Conservation (phyloP, 2,113 vertebrate species). For the Phyllostomus hastatus region DNA sequence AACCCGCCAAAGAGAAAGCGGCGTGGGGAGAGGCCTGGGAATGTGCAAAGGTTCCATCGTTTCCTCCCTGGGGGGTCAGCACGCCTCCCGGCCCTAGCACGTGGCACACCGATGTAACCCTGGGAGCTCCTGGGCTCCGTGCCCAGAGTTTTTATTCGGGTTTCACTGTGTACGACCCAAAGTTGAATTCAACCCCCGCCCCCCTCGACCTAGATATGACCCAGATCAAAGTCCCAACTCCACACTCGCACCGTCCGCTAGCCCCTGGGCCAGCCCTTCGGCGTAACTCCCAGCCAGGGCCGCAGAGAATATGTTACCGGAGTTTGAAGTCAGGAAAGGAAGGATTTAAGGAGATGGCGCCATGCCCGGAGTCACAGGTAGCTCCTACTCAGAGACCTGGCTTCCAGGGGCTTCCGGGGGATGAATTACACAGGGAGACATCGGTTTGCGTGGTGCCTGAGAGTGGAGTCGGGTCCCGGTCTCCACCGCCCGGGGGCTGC, state of each 20-base stretch:
- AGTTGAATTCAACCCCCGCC: neutral
- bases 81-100: neutral
- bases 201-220: neutral
- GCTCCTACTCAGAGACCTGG: neutral
- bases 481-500: neutral
- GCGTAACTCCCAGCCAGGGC: neutral
- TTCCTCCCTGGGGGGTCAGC: neutral
- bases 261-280: neutral
- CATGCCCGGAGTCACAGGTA: neutral
- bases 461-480: neutral
- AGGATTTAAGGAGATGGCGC: neutral
- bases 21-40: neutral
- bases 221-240: neutral
- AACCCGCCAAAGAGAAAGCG: neutral
- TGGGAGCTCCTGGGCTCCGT: neutral
- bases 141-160: neutral
- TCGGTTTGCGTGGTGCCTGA: neutral
- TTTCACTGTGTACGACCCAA: neutral
- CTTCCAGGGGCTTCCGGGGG: neutral
- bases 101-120: neutral
- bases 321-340: neutral
- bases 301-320: neutral
- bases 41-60: neutral
- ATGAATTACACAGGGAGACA: neutral
- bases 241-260: neutral